Conservation (phyloP, 1,140 invertebrate species). For the Heterodera carotae region DNA sequence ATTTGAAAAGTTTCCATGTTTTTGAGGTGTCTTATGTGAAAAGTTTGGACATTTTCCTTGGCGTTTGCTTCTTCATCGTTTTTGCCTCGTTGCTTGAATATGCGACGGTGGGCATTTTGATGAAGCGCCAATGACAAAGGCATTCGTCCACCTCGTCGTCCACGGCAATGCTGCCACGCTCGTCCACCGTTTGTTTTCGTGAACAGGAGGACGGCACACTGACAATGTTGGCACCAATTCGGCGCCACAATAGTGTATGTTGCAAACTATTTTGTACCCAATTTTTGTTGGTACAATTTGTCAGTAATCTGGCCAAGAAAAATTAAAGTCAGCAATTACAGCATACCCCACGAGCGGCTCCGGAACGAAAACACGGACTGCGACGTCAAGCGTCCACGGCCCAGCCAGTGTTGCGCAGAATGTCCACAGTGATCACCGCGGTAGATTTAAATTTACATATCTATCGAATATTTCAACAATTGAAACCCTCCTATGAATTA, state of each 20-base stretch:
- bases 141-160: slow-evolving; percentile 16
- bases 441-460: neutral
- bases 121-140: slow-evolving; percentile 54
- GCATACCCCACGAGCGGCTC: neutral
- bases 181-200: slow-evolving; percentile 51
- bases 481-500: no score
- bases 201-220: slow-evolving; percentile 48
- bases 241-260: neutral
- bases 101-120: slow-evolving; percentile 61
- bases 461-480: no score
- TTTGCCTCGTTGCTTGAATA: slow-evolving; percentile 63
- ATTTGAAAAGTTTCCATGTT: no score
- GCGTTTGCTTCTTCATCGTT: slow-evolving; percentile 65
- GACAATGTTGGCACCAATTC: slow-evolving; percentile 13
- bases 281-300: no score
- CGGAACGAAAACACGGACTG: neutral
- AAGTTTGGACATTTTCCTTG: slow-evolving; percentile 64
- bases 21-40: slow-evolving; percentile 73
- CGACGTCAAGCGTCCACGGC: neutral
- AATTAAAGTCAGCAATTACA: no score
- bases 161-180: slow-evolving; percentile 27
- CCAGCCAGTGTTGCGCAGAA: neutral
- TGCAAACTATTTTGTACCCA: no score
- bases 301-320: no score
- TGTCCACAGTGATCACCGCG: neutral